phyloP scores from a whole-genome alignment of 2,797 vertebrate genomes.

The Catostomus latipinnis region DNA sequence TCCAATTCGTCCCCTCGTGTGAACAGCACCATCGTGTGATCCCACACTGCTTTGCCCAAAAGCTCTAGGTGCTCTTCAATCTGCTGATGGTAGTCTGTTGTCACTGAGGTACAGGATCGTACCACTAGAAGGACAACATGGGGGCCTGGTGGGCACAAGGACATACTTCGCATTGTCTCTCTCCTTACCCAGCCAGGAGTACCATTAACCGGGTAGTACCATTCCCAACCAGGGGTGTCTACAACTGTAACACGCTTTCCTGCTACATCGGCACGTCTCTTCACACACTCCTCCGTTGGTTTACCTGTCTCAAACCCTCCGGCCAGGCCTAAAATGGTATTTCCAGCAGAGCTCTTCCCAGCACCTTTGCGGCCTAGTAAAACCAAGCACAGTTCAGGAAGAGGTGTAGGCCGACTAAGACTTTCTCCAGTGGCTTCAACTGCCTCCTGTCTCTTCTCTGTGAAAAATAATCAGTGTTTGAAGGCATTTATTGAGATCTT shows the following conservation, averaged over 20 bases:
- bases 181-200: slow-evolving; percentile 77
- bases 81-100: slow-evolving; percentile 67
- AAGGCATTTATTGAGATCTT: not conserved
- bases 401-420: slow-evolving; percentile 9
- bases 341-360: slow-evolving; percentile 76
- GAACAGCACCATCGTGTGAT: slow-evolving; percentile 75
- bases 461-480: slow-evolving; percentile 56
- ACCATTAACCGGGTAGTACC: slow-evolving; percentile 79
- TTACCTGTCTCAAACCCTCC: slow-evolving; percentile 71
- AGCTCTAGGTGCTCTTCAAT: slow-evolving; percentile 76
- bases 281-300: slow-evolving; percentile 79
- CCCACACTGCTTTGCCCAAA: slow-evolving; percentile 71
- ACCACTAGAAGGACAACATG: slow-evolving; percentile 77
- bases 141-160: slow-evolving; percentile 75
- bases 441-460: slow-evolving; percentile 64
- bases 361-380: slow-evolving; percentile 77
- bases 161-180: slow-evolving; percentile 73
- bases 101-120: slow-evolving; percentile 71
- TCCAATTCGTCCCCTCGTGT: slow-evolving; percentile 77
- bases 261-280: slow-evolving; percentile 64
- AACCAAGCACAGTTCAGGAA: slow-evolving; percentile 73
- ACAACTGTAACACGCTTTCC: slow-evolving; percentile 73
- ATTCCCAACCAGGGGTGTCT: slow-evolving; percentile 82
- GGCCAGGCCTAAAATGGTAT: slow-evolving; percentile 71
- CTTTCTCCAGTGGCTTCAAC: slow-evolving; percentile 50